Evolutionary conservation across 2,888 invertebrate genomes (phyloP), one percentile per base, ranked within the genome.

Genomic region (Drosophila maculinotata): DNA sequence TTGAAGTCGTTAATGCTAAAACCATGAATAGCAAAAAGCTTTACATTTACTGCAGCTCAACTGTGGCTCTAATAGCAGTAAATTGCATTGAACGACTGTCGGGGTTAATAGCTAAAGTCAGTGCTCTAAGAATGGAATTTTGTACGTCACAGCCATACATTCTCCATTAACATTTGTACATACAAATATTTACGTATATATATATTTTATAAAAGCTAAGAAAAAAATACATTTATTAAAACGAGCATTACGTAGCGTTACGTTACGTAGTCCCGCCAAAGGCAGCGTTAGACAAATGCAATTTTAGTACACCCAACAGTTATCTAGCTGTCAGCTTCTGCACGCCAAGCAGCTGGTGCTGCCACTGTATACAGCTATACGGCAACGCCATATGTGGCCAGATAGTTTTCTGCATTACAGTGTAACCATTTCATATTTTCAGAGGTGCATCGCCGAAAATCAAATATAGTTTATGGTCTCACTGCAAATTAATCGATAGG

Each of bases 1-100:
- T 83, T 87, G 85, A 64, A 62, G 59, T 77, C 84, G 80, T 83
- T 83, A 85, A 81, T 81, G 87, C 76, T 73, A 48, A 78, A 81
- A 80, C 81, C 85, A 84, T 84, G 81, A 87, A 84, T 78, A 84
- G 69, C 84, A 80, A 87, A 76, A 87, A 76, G 49, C 70, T 86
- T 68, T 66, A 14, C 60, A 69, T 65, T 60, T 72, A 68, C 53
- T 81, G 68, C 71, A 71, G 63, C 70, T 70, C 28, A 66, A 58
- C 70, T 56, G 80, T 20, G 48, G 33, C 54, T 56, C 35, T 28
- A 44, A 70, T 60, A 70, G 71, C 66, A 62, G 44, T 65, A 66
- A 66, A 70, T 58, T 76, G 71, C 52, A 44, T 28, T 35, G 35
- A 14, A 12, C 8, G 15, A 38, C 20, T 35, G 28, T 3, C 15